Evolutionary conservation across 2,797 vertebrate species (phyloP), one percentile per base, ranked within the genome.

Genomic region (Rhynchotus rufescens): DNA sequence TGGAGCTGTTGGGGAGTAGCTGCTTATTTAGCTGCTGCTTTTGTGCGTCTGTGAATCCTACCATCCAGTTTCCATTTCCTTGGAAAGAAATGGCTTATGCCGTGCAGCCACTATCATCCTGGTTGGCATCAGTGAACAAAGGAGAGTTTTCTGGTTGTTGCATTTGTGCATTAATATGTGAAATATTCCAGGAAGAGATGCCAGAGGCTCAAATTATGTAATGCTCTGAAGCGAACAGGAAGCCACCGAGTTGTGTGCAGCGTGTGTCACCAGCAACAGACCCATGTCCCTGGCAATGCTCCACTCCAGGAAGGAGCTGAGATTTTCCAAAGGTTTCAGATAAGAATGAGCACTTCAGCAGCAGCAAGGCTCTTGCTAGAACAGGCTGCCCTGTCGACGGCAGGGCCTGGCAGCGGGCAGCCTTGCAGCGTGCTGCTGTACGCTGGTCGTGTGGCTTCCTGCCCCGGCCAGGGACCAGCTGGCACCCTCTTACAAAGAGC

Each of bases 271-370:
- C 69, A 75, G 90, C 84, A 82, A 75, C 91, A 95, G 95, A 66
- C 92, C 75, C 82, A 66, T 92, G 86, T 94, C 90, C 92, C 81
- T 95, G 95, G 95, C 95, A 94, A 22, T 26, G 34, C 66, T 95
- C 62, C 95, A 78, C 73, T 56, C 54, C 89, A 95, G 96, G 95
- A 96, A 91, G 84, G 79, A 95, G 91, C 84, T 88, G 86, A 89
- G 81, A 56, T 88, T 88, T 86, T 79, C 88, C 81, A n/a, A 72
- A 69, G 72, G 75, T 62, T 87, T 88, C 73, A 10, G 22, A 79
- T 30, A 25, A 83, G 77, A 51, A 34, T 1, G 22, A 82, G 57
- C 0, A 17, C 17, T 38, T 40, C 47, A 59, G 45, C 42, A 59
- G 45, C 42, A 42, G 76, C 0, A 0, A 15, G 72, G 88, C 73